These are phyloP conservation scores for Mormyrops attenuatus DNA, from an alignment of 2,797 vertebrate species.

Conservation along the genomic window DNA sequence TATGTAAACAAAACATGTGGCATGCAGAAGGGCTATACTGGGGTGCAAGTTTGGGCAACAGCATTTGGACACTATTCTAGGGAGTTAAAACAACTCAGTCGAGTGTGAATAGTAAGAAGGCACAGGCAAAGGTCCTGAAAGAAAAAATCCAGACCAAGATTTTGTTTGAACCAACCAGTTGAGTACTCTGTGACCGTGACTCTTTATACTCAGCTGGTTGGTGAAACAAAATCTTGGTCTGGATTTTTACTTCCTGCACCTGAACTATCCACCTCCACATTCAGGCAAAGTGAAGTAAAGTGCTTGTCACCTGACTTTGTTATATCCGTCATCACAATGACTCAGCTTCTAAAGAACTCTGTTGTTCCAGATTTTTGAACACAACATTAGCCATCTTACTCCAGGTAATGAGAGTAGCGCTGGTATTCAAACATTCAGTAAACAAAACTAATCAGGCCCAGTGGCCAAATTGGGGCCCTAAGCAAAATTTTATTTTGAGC, in stretches of 20 bases:
- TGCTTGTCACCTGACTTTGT: background rate
- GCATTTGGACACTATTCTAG: background rate
- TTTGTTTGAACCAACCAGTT: background rate
- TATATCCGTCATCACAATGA: background rate
- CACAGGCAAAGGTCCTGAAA: background rate
- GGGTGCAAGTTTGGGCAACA: background rate
- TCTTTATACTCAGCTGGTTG: background rate
- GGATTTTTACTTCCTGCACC: background rate
- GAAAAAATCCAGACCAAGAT: background rate
- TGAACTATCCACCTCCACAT: background rate
- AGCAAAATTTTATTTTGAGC: too few species aligned
- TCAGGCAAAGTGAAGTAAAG: background rate
- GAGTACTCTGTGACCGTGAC: background rate
- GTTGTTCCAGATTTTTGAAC: background rate
- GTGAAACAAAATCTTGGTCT: background rate
- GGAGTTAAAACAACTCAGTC: background rate
- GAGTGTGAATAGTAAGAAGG: background rate
- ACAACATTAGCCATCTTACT: background rate
- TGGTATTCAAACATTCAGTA: background rate
- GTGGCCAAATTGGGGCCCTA: too few species aligned
- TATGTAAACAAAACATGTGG: background rate
- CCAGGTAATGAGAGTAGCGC: background rate
- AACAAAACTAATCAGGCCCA: too few species aligned
- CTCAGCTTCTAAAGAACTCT: background rate
- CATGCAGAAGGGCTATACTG: background rate